phyloP scores from a whole-genome alignment of 2,113 vertebrate genomes.

The Ivindomyrus marchei region DNA sequence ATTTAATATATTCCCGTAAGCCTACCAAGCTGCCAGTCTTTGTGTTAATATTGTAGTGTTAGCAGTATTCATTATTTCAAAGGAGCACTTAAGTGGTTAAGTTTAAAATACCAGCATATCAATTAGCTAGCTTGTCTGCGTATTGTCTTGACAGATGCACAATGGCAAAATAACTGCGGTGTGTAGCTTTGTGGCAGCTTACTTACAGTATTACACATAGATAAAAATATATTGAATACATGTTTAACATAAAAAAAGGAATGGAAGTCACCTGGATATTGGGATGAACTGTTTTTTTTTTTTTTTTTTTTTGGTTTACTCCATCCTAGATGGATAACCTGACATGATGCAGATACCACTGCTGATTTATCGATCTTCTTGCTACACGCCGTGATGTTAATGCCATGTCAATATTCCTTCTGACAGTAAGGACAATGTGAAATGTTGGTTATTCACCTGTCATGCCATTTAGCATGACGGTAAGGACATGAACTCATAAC shows the following conservation, averaged over 20 bases:
- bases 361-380: neutral
- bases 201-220: neutral
- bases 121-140: neutral
- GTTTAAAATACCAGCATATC: neutral
- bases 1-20: neutral
- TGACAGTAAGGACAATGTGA: neutral
- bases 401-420: neutral
- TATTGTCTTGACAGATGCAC: neutral
- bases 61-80: neutral
- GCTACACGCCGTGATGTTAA: neutral
- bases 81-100: constrained; percentile 1
- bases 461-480: neutral
- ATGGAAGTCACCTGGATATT: neutral
- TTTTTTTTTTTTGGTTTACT: neutral
- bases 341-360: neutral
- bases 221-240: neutral
- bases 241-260: neutral
- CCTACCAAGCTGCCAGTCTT: neutral
- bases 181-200: neutral
- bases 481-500: neutral
- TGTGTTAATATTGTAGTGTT: neutral
- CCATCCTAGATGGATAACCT: neutral
- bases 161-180: neutral
- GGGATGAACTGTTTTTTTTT: neutral
- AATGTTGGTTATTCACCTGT: neutral